Base-by-base conservation (phyloP, 2,797 vertebrate genomes). In the Hybognathus amarus region DNA sequence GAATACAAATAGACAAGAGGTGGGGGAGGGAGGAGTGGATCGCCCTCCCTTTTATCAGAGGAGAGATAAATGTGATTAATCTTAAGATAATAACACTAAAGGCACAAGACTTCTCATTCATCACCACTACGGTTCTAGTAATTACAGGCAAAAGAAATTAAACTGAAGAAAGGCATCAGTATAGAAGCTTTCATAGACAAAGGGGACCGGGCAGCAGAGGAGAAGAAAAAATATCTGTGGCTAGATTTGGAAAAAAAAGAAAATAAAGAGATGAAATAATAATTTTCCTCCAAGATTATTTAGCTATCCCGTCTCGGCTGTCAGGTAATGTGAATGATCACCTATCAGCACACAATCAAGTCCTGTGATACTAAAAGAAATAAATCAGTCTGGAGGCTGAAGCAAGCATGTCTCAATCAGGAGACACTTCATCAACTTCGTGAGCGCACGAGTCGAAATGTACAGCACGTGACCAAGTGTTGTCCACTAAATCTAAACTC, bases 1-100 rank as follows among this genome's bases (percentile, higher is more conserved):
- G 93, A 94, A 94, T 94, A 94, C 91, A 93, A 94, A 94, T 93
- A 90, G 92, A 91, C 89, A 88, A 84, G 86, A 85, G 66, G 61
- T 11, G 33, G 33, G 86, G 78, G 69, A 87, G 85, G 85, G 74
- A 61, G 85, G 64, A 75, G 40, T 17, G 77, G 71, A 77, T 76
- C 54, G 18, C 73, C 66, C 82, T 70, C 66, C 66, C n/a, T 77
- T 66, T 81, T 81, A 77, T 86, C 54, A 86, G 27, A 86, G 45
- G 66, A 78, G 78, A 83, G 69, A 84, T 81, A 77, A 59, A 81
- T 84, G 66, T 50, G 54, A 77, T 76, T 85, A 75, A 82, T 86
- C 70, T 80, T 73, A 77, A 85, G 22, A 79, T 77, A 47, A 86
- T 38, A 80, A 79, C 56, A 77, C 75, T 74, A 59, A 61, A 79